Evolutionary conservation across 1,140 invertebrate genomes (phyloP).

Genomic region (Camponotus pennsylvanicus): DNA sequence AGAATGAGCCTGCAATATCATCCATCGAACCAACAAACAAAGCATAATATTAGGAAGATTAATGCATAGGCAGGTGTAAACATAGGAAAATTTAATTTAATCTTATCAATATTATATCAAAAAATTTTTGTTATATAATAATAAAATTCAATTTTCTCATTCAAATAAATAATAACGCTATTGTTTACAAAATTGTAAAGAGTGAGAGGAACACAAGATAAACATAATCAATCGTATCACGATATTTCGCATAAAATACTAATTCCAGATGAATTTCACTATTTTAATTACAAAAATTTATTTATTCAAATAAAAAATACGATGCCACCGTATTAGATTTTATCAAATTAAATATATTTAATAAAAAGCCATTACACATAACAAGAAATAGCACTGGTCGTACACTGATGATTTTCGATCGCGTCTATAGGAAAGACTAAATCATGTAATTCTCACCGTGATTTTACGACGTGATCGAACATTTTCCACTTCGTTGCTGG

Average conservation of each 20-base stretch:
- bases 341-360: background rate
- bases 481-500: constrained; percentile 70
- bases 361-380: background rate
- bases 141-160: background rate
- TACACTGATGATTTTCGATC: background rate
- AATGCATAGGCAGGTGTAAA: constrained; percentile 7
- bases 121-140: background rate
- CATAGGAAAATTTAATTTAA: background rate
- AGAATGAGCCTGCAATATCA: constrained; percentile 14
- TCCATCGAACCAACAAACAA: background rate
- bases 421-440: background rate
- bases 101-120: background rate
- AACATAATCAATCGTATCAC: background rate
- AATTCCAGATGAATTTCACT: background rate
- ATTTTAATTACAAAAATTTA: background rate
- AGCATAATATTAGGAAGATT: constrained; percentile 8
- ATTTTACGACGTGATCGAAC: constrained; percentile 60
- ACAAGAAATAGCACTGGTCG: background rate
- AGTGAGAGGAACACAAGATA: background rate
- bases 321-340: background rate
- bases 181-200: background rate
- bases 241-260: background rate
- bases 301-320: background rate
- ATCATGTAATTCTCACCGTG: constrained; percentile 52
- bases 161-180: background rate